Conservation (phyloP, 92 coral and sea anemone species). For the Meandrina meandrites region DNA sequence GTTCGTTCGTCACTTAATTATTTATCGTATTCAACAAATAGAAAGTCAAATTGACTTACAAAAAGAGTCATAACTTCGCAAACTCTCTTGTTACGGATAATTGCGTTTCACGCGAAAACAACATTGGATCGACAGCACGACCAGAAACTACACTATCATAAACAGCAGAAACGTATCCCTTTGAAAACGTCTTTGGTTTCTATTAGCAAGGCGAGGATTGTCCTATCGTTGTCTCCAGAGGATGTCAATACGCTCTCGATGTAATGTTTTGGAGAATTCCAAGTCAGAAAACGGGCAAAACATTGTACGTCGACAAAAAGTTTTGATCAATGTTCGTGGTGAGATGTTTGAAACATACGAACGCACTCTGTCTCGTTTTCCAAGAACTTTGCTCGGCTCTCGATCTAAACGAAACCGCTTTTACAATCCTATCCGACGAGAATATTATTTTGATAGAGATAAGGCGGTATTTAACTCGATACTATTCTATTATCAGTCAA, state of each 20-base stretch:
- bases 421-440: conserved; percentile 65
- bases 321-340: conserved; percentile 80
- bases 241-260: conserved; percentile 18
- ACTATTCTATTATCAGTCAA: conserved; percentile 86
- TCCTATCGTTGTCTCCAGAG: conserved; percentile 7
- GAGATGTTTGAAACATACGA: conserved; percentile 86
- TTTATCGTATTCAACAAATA: conserved; percentile 45
- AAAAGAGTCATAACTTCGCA: conserved; percentile 33
- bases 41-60: conserved; percentile 47
- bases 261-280: conserved; percentile 2
- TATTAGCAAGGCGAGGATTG: neutral
- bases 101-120: conserved; percentile 10
- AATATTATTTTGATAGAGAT: conserved; percentile 82
- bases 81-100: conserved; percentile 15
- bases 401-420: conserved; percentile 65
- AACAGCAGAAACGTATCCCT: neutral
- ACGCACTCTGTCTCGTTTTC: conserved; percentile 76
- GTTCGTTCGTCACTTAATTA: conserved; percentile 39
- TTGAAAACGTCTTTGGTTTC: neutral
- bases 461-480: conserved; percentile 79
- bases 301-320: conserved; percentile 40
- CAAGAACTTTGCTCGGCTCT: conserved; percentile 80
- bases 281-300: conserved; percentile 22
- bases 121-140: neutral
- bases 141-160: neutral